Evolutionary conservation across 2,113 vertebrate genomes (phyloP).

Genomic region (Seriola aureovittata): DNA sequence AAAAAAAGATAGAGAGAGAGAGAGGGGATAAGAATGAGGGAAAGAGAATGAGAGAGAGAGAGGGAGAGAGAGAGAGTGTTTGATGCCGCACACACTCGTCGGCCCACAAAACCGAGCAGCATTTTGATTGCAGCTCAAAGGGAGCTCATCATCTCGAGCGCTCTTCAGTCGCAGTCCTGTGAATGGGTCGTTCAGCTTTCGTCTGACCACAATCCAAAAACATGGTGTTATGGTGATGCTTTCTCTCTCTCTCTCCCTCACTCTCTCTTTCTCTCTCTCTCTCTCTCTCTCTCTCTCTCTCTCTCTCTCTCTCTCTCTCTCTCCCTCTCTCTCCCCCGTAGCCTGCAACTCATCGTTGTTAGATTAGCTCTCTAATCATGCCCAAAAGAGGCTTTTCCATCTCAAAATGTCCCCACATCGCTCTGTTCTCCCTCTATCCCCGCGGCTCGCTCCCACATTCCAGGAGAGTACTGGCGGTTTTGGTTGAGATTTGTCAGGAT

Average conservation of each 20-base stretch:
- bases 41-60: conserved; percentile 46
- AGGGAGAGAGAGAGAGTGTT: conserved; percentile 59
- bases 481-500: conserved; percentile 57
- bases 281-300: conserved; percentile 5
- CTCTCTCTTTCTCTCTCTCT: background rate
- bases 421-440: conserved; percentile 29
- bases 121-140: conserved; percentile 82
- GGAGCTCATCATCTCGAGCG: conserved; percentile 80
- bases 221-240: conserved; percentile 44
- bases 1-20: background rate
- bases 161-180: conserved; percentile 70
- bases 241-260: background rate
- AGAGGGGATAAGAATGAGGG: conserved; percentile 53
- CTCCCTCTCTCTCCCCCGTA: background rate
- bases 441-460: conserved; percentile 20
- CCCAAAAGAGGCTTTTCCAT: conserved; percentile 70
- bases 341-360: conserved; percentile 27
- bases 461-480: conserved; percentile 18
- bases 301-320: background rate
- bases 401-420: conserved; percentile 45
- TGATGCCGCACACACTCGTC: conserved; percentile 69
- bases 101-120: conserved; percentile 70
- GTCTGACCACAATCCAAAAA: conserved; percentile 73
- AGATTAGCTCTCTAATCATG: conserved; percentile 69
- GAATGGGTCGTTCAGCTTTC: conserved; percentile 60